These are phyloP conservation scores for Nudaria mundana DNA, from an alignment of 2,888 invertebrate genomes.

Conservation along the genomic window DNA sequence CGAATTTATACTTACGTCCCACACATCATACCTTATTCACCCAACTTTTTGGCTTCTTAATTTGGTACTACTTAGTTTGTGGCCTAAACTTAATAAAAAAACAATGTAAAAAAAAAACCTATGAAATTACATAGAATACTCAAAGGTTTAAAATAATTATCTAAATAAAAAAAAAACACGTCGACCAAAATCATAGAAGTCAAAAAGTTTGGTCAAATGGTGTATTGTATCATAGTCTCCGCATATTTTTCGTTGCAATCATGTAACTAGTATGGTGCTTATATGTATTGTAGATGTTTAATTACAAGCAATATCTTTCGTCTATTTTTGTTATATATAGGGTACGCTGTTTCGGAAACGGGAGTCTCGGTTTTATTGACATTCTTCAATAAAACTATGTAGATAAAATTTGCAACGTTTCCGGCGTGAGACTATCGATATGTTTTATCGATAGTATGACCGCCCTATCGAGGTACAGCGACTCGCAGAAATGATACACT, in stretches of 20 bases:
- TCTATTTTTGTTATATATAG: slow-evolving; percentile 34
- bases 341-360: slow-evolving; percentile 40
- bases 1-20: slow-evolving; percentile 61
- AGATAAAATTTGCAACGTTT: slow-evolving; percentile 36
- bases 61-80: too few species aligned
- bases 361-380: slow-evolving; percentile 55
- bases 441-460: slow-evolving; percentile 13
- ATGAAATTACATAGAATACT: too few species aligned
- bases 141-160: too few species aligned
- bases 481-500: slow-evolving; percentile 11
- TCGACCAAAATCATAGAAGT: too few species aligned
- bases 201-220: too few species aligned
- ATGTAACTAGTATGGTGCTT: slow-evolving; percentile 71
- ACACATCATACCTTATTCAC: too few species aligned
- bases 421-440: slow-evolving; percentile 22
- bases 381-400: slow-evolving; percentile 41
- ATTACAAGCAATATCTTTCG: slow-evolving; percentile 52
- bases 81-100: too few species aligned
- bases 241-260: slow-evolving; percentile 60
- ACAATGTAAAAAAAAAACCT: too few species aligned
- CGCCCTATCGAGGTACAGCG: slow-evolving; percentile 20
- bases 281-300: slow-evolving; percentile 50
- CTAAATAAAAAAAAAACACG: too few species aligned
- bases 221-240: slow-evolving; percentile 36
- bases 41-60: too few species aligned